Base-by-base conservation (phyloP, 2,797 vertebrate species). In the Poeciliopsis turneri region DNA sequence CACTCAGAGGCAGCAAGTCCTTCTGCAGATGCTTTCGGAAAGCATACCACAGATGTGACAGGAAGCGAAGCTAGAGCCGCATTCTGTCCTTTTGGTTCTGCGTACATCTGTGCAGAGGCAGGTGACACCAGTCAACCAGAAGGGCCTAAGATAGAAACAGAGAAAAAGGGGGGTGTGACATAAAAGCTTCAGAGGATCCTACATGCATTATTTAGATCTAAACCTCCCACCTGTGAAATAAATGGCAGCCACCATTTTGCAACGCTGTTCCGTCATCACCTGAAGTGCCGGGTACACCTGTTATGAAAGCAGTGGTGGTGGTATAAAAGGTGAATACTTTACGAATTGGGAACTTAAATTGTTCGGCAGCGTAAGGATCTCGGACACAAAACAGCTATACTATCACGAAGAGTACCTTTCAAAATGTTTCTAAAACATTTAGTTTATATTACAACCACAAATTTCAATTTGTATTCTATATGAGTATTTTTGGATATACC, bases 181-280 rank as follows among this genome's bases (percentile, higher is more conserved):
- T 51, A 70, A 82, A 85, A 83, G 78, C 47, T 70, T 77, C 79
- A 59, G 57, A 64, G 74, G 74, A 72, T 84, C 68, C 66, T 47
- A 51, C 2, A n/a, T 89, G 74, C 68, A 85, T 84, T 84, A 90
- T 90, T 88, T 79, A 83, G 73, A 16, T 30, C 81, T 66, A 81
- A 83, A 86, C 41, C 43, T 81, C n/a, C 47, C 51, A 70, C 72
- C 66, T 79, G 81, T 84, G 64, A 84, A 86, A 84, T 71, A 83
- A 74, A 66, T 68, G 36, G 36, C 78, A 79, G 78, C 49, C 75
- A 51, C 72, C 69, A 9, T 68, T 66, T 76, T 70, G 61, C 46
- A 71, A 71, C 75, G 66, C 75, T 3, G 6, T 75, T 66, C 73
- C 33, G 4, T 46, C 70, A 66, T 64, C 73, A 76, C 53, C 49